Conservation (phyloP, 2,888 invertebrate species). For the Eupithecia insigniata region DNA sequence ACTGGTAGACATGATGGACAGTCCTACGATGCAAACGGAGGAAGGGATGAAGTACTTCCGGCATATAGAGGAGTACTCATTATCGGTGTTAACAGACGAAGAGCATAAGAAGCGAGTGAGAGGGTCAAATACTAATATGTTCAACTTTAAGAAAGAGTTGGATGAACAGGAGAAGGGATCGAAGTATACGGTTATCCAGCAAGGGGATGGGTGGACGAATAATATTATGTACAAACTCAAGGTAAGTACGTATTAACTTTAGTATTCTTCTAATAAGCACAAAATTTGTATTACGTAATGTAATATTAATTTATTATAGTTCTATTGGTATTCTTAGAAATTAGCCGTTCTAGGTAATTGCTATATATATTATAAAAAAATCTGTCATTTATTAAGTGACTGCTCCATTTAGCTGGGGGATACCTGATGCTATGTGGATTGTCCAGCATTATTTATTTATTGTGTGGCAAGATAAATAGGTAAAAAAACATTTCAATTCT, state of each 20-base stretch:
- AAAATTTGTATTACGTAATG: too few species aligned
- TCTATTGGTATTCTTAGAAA: too few species aligned
- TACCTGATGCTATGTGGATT: too few species aligned
- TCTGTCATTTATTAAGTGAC: too few species aligned
- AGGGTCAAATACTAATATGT: conserved; percentile 34
- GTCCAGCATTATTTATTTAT: too few species aligned
- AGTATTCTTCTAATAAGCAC: too few species aligned
- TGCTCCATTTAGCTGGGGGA: too few species aligned
- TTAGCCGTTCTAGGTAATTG: too few species aligned
- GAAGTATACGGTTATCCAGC: conserved; percentile 28
- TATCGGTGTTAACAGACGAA: conserved; percentile 45
- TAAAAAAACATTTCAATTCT: neutral
- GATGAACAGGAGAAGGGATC: conserved; percentile 20
- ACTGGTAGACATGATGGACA: conserved; percentile 45
- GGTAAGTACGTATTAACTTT: too few species aligned
- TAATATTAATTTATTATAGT: too few species aligned
- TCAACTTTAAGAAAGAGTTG: conserved; percentile 28
- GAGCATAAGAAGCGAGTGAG: conserved; percentile 45
- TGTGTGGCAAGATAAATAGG: too few species aligned
- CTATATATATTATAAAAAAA: too few species aligned
- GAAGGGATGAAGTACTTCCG: conserved; percentile 25
- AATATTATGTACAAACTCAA: conserved; percentile 29
- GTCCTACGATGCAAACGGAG: neutral
- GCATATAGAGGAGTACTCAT: conserved; percentile 35
- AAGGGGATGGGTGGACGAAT: conserved; percentile 33